Conservation (phyloP, 2,888 invertebrate species). For the Heliconius ethilla region DNA sequence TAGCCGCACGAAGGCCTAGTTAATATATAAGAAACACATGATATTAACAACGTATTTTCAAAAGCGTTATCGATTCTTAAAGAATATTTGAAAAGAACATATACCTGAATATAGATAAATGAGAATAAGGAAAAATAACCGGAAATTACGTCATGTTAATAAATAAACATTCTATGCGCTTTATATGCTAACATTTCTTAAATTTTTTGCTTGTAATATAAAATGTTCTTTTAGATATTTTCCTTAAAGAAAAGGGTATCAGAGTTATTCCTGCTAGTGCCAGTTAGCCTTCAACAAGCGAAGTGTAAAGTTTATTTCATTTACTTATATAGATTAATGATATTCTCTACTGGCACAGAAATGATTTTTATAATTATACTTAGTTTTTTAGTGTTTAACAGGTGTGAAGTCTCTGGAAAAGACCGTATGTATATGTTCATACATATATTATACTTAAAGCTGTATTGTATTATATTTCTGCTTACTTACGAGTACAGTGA, state of each 20-base stretch:
- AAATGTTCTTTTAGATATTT: slow-evolving; percentile 4
- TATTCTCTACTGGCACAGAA: background rate
- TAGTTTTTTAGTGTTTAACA: background rate
- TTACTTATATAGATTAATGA: background rate
- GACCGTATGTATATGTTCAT: background rate
- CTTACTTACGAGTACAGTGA: background rate
- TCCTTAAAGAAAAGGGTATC: slow-evolving; percentile 17
- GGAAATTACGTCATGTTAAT: background rate
- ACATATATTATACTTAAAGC: background rate
- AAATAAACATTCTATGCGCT: background rate
- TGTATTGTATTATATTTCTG: background rate
- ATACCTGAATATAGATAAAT: background rate
- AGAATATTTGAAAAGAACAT: too few species aligned
- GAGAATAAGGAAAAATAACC: background rate
- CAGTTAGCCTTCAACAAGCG: slow-evolving; percentile 7
- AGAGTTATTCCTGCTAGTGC: background rate
- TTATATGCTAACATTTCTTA: background rate
- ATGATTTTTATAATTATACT: slow-evolving; percentile 6
- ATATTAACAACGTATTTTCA: too few species aligned
- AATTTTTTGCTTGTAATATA: background rate
- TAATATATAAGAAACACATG: too few species aligned
- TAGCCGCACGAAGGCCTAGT: too few species aligned
- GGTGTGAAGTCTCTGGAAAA: slow-evolving; percentile 1
- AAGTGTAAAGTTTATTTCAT: slow-evolving; percentile 3
- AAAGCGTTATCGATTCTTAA: too few species aligned